Evolutionary conservation across 2,113 vertebrate species (phyloP).

Genomic region (Triplophysa rosa): DNA sequence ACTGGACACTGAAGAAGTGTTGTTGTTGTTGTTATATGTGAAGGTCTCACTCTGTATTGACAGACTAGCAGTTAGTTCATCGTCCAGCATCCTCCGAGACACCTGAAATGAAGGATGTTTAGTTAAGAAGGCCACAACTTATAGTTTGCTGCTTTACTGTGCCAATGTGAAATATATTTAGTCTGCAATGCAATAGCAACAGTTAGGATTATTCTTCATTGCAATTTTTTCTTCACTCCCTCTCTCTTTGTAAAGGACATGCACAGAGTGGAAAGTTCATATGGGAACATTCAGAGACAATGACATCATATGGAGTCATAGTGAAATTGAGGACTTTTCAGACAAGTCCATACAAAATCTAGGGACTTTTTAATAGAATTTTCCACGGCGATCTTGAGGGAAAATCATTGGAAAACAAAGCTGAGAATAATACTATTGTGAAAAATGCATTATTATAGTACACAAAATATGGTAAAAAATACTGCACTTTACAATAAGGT

Average conservation of each 20-base stretch:
- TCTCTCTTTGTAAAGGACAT: not conserved
- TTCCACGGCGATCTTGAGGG: no score
- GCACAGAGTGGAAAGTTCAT: not conserved
- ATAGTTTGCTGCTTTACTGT: not conserved
- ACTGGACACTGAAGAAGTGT: constrained; percentile 78
- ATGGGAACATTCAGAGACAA: not conserved
- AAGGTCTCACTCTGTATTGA: constrained; percentile 94
- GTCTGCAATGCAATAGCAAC: not conserved
- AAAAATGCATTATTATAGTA: no score
- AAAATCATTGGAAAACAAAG: no score
- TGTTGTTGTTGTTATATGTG: constrained; percentile 83
- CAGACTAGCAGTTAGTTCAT: constrained; percentile 92
- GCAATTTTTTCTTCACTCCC: not conserved
- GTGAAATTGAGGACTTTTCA: not conserved
- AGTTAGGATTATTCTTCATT: not conserved
- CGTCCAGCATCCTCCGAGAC: constrained; percentile 90
- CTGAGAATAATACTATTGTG: not conserved
- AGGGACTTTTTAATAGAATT: no score
- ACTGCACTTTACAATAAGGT: no score
- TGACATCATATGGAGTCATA: constrained; percentile 2
- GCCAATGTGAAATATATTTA: not conserved
- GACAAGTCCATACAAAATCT: no score
- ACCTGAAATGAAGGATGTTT: constrained; percentile 76
- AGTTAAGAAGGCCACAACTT: constrained; percentile 54
- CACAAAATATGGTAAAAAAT: no score